Evolutionary conservation across 2,888 invertebrate species (phyloP).

Genomic region (Oxystoma pomonae): DNA sequence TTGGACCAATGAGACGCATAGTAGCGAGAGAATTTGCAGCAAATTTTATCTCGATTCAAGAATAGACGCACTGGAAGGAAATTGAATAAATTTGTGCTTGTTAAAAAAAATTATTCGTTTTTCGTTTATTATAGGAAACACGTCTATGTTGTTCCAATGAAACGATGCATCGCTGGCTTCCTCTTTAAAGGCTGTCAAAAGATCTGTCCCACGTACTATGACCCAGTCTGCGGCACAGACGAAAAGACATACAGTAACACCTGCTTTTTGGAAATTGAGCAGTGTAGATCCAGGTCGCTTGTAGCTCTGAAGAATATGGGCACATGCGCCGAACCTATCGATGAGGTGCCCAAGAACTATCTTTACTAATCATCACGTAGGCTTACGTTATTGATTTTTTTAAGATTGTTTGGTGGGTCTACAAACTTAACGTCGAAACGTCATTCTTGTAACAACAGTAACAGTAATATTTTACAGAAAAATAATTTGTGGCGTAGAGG

Average conservation of each 20-base stretch:
- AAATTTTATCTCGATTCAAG: too few relatives aligned
- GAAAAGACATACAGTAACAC: conserved; percentile 90
- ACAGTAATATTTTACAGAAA: too few relatives aligned
- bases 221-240: conserved; percentile 92
- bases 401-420: too few relatives aligned
- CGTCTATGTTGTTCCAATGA: conserved; percentile 86
- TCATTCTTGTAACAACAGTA: too few relatives aligned
- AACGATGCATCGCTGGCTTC: conserved; percentile 80
- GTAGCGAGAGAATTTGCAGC: too few relatives aligned
- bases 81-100: too few relatives aligned
- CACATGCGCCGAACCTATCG: conserved; percentile 79
- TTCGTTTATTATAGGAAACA: conserved; percentile 63
- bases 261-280: conserved; percentile 88
- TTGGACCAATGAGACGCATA: too few relatives aligned
- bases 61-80: too few relatives aligned
- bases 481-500: too few relatives aligned
- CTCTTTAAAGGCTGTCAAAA: conserved; percentile 82
- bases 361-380: conserved; percentile 70
- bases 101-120: too few relatives aligned
- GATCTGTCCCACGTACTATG: conserved; percentile 81
- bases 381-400: too few relatives aligned
- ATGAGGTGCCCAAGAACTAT: conserved; percentile 83
- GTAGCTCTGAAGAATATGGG: conserved; percentile 78
- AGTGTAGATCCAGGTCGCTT: conserved; percentile 76
- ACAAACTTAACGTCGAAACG: too few relatives aligned